Evolutionary conservation across 2,888 invertebrate genomes (phyloP).

Genomic region (Crepidodera aurea): DNA sequence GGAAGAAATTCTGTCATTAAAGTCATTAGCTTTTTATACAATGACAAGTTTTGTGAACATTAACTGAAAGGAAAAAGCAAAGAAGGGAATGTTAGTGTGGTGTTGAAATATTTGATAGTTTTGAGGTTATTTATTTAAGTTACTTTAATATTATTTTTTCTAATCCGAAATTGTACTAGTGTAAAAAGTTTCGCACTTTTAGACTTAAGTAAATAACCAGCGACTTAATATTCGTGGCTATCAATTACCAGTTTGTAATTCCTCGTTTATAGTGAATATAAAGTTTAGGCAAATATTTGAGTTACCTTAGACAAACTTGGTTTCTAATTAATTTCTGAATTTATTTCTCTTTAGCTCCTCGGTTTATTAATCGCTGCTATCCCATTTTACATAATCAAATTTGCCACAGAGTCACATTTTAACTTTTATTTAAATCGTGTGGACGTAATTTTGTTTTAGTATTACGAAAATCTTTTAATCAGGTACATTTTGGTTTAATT

Average conservation of each 20-base stretch:
- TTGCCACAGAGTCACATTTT: background rate
- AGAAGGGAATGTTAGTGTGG: too few relatives aligned
- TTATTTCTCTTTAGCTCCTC: constrained; percentile 19
- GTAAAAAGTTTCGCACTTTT: too few relatives aligned
- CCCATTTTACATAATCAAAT: constrained; percentile 16
- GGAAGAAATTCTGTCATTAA: background rate
- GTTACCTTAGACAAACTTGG: constrained; percentile 13
- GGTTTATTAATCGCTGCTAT: constrained; percentile 19
- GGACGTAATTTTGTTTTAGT: too few relatives aligned
- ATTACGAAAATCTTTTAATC: too few relatives aligned
- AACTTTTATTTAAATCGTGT: too few relatives aligned
- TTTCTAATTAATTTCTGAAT: constrained; percentile 22
- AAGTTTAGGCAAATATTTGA: constrained; percentile 22
- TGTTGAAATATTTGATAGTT: too few relatives aligned
- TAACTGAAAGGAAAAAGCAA: too few relatives aligned
- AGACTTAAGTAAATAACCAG: too few relatives aligned
- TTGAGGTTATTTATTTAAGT: too few relatives aligned
- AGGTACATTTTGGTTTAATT: too few relatives aligned
- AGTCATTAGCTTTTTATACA: background rate
- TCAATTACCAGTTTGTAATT: background rate
- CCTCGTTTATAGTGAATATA: constrained; percentile 12
- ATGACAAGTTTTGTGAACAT: background rate
- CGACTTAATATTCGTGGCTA: background rate
- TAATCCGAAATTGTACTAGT: too few relatives aligned
- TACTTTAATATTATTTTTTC: too few relatives aligned